Conservation (phyloP, 2,113 vertebrate species). For the Morone saxatilis region DNA sequence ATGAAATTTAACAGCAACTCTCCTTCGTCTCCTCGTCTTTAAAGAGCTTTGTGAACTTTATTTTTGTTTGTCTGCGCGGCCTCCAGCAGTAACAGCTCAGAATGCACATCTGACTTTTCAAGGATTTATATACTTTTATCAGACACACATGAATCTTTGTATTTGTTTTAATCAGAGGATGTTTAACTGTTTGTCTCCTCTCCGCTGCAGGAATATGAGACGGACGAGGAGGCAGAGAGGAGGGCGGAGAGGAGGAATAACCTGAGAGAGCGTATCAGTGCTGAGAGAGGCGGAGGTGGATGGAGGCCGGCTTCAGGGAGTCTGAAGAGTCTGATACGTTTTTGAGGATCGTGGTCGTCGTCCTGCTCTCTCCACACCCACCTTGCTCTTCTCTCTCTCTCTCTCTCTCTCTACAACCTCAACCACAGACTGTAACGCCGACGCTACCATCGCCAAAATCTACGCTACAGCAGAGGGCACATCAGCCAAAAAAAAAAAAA, state of each 20-base stretch:
- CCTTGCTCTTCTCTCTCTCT: conserved; percentile 47
- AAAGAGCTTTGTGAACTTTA: no score
- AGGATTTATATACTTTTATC: no score
- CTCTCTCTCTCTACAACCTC: conserved; percentile 9
- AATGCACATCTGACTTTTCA: no score
- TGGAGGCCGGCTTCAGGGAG: conserved; percentile 46
- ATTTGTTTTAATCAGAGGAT: no score
- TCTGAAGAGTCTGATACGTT: conserved; percentile 28
- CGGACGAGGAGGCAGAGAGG: conserved; percentile 12
- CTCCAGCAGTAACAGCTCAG: no score
- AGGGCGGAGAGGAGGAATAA: conserved; percentile 20
- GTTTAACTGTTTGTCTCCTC: not conserved
- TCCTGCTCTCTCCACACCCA: conserved; percentile 36
- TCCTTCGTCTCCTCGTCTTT: no score
- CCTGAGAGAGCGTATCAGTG: not conserved
- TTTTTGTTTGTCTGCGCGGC: no score
- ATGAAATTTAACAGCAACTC: no score
- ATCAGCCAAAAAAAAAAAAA: not conserved
- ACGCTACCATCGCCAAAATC: conserved; percentile 23
- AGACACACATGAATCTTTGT: no score
- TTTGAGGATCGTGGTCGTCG: not conserved
- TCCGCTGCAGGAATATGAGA: conserved; percentile 10
- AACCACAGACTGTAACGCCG: conserved; percentile 15
- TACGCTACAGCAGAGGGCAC: conserved; percentile 14
- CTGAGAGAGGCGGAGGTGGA: conserved; percentile 65